These are phyloP conservation scores for Habrosyne pyritoides DNA, from an alignment of 2,888 invertebrate species.

Conservation along the genomic window DNA sequence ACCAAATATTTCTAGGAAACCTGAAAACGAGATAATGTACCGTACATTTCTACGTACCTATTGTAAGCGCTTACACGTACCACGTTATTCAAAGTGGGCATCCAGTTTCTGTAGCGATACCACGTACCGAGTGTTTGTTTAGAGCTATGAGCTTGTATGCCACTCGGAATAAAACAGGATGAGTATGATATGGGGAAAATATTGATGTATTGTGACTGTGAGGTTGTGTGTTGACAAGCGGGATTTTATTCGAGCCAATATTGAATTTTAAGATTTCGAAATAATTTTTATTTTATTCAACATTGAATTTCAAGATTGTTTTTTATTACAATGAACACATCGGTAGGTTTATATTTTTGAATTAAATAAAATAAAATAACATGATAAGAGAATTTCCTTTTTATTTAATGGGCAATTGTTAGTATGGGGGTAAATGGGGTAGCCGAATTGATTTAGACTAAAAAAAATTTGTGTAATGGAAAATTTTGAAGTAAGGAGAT, in stretches of 20 bases:
- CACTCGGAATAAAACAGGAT: not conserved
- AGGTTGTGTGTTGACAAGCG: not conserved
- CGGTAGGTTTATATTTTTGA: no score
- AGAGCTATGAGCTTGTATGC: not conserved
- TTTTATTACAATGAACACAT: no score
- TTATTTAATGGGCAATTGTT: no score
- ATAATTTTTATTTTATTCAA: no score
- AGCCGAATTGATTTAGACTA: no score
- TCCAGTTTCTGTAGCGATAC: slow-evolving; percentile 11
- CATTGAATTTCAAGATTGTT: no score
- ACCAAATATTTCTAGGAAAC: not conserved
- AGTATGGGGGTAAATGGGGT: no score
- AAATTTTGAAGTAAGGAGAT: no score
- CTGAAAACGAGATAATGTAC: not conserved
- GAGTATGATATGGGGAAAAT: not conserved
- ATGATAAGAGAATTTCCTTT: not conserved
- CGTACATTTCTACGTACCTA: not conserved
- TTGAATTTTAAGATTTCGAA: no score
- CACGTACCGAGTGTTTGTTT: slow-evolving; percentile 15
- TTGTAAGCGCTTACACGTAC: slow-evolving; percentile 4
- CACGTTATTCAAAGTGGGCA: slow-evolving; percentile 1
- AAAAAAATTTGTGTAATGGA: no score
- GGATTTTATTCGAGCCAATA: no score
- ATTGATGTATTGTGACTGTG: not conserved
- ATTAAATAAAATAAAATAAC: no score